Evolutionary conservation across 1,140 invertebrate genomes (phyloP), one percentile per base, ranked within the genome.

Genomic region (Spodoptera litura): DNA sequence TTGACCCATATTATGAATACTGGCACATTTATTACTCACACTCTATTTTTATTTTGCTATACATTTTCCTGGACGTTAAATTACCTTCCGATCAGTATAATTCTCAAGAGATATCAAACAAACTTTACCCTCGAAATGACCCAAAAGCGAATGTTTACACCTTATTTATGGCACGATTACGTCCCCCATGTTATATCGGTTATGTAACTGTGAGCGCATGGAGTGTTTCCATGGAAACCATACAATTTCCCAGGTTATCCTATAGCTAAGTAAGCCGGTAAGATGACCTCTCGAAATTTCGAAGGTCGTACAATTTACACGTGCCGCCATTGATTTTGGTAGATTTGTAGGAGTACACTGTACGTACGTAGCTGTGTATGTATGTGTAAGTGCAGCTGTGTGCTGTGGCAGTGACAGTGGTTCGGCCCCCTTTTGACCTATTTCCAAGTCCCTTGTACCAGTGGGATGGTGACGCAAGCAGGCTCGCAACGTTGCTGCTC

Each of bases 341-440:
- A 66, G 35, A 78, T 77, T 75, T 62, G 59, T 76, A 49, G 62
- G 62, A 55, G 74, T 44, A 31, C 31, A 31, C 3, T 31, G 31
- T 31, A 31, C 31, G 20, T 20, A 44, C 38, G 38, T 8, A 38
- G 38, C 6, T 9, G 38, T 56, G 61, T 76, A 55, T 55, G 56
- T 58, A 66, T 73, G 71, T 78, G 71, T 68, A 64, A 82, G 82
- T 80, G 78, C 38, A 44, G 78, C 81, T 79, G 81, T 82, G 81
- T 81, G 83, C 72, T 83, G 86, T 91, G 87, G 81, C 89, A 91
- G 90, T 91, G 90, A 91, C 89, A 93, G 90, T 90, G 90, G 86
- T 84, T 83, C 87, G 92, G 87, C 89, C 92, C 92, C 88, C 88
- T 87, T 89, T 87, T 93, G 92, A 94, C 92, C 92, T 90, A 94